A percentile compares a stretch with the other conserved stretches of the same genome.
phyloP scores from a whole-genome alignment of 35 echinoderm and acorn worm species.

The Stichopus chloronotus region DNA sequence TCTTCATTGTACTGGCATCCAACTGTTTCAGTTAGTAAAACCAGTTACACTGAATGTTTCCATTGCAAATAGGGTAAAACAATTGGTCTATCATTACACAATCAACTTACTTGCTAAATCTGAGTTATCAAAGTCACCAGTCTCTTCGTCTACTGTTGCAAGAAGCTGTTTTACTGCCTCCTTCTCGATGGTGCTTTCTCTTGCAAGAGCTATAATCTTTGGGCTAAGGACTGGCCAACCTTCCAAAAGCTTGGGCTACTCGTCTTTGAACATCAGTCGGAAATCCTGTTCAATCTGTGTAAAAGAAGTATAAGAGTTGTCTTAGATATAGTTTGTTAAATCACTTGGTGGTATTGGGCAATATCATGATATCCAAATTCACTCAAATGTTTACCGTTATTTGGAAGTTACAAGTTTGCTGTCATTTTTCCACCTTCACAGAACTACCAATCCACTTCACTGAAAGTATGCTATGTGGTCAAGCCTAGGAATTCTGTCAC shows the following conservation, averaged over 20 bases:
- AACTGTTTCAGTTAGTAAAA: not conserved
- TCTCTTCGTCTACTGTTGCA: conserved; percentile 17
- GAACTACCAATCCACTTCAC: not conserved
- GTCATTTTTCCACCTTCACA: conserved; percentile 5
- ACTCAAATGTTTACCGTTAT: not conserved
- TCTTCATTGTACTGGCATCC: not conserved
- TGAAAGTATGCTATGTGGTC: not conserved
- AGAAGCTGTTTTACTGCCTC: conserved; percentile 28
- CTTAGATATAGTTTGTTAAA: not conserved
- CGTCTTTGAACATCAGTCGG: conserved; percentile 10
- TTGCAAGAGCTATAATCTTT: conserved; percentile 17
- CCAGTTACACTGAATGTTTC: not conserved
- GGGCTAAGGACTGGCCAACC: conserved; percentile 12
- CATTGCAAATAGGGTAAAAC: not conserved
- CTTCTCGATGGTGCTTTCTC: not conserved
- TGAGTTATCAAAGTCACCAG: conserved; percentile 19
- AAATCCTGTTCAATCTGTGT: conserved; percentile 39
- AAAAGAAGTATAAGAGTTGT: not conserved
- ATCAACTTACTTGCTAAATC: conserved; percentile 31
- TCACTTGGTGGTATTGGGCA: not conserved
- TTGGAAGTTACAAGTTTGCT: not conserved
- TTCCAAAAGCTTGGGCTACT: conserved; percentile 37
- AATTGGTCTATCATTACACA: not conserved
- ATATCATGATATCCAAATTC: conserved; percentile 1
- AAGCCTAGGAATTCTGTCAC: not conserved